These are phyloP conservation scores for Alexandromys fortis DNA, from an alignment of 2,113 vertebrate species.

Conservation along the genomic window DNA sequence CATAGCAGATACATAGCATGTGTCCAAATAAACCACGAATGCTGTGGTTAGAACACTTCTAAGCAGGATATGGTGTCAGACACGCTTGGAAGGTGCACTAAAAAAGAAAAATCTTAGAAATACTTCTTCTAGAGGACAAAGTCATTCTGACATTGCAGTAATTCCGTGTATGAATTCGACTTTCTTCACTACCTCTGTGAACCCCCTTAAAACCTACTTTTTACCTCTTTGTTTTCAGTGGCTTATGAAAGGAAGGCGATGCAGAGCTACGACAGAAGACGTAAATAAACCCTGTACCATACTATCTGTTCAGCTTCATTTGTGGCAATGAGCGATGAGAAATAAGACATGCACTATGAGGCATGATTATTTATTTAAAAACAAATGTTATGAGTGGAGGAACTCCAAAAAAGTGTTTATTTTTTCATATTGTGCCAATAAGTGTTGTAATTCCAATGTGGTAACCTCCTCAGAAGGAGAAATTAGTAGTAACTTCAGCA, in stretches of 20 bases:
- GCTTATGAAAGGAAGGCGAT: constrained; percentile 91
- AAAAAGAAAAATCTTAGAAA: constrained; percentile 38
- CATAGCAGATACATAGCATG: too few species aligned
- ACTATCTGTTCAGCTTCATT: constrained; percentile 80
- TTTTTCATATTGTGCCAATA: constrained; percentile 87
- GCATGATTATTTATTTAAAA: constrained; percentile 88
- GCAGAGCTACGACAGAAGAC: constrained; percentile 91
- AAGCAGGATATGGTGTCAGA: background rate
- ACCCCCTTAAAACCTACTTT: background rate
- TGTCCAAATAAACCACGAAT: background rate
- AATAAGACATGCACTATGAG: constrained; percentile 81
- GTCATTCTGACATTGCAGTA: background rate
- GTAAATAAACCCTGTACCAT: constrained; percentile 82
- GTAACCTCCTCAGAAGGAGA: constrained; percentile 27
- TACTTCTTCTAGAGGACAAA: background rate
- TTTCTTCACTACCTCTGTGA: background rate
- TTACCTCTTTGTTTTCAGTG: constrained; percentile 83
- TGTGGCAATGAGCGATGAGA: constrained; percentile 79
- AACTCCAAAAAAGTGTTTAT: constrained; percentile 87
- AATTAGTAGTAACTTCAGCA: constrained; percentile 74
- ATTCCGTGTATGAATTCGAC: background rate
- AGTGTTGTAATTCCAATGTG: constrained; percentile 76
- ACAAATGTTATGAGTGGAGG: constrained; percentile 84
- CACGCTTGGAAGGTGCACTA: background rate
- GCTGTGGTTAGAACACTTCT: background rate